Evolutionary conservation across 1,140 invertebrate genomes (phyloP), one percentile per base, ranked within the genome.

Genomic region (Wasmannia auropunctata): DNA sequence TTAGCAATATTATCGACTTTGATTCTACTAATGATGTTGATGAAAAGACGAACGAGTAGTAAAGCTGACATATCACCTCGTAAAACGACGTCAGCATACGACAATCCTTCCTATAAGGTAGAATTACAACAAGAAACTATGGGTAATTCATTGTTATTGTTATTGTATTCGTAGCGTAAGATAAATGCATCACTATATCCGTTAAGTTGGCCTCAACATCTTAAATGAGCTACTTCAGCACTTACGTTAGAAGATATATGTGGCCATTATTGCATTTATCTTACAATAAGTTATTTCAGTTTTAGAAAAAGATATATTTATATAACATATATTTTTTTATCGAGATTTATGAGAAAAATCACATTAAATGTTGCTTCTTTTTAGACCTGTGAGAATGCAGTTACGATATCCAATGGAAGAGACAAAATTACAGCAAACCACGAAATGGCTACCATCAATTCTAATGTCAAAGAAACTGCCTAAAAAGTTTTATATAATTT

Each of bases 71-170:
- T 96, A 87, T 96, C 97, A n/a, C 95, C 96, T 49, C 96, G 97
- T 91, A 97, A 97, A 76, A 97, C 96, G 19, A 96, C 97, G 70
- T 97, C 98, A 10, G 98, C 98, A 60, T 98, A 98, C 93, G 98
- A 99, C 94, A 99, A 98, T 96, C 98, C 98, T 76, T 98, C 98
- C 91, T 99, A 98, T 96, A 99, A 98, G 97, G 97, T 98, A 95
- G 97, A 98, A 95, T 97, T 98, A 95, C 97, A 98, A 95, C 97
- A 98, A 96, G 97, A 98, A 95, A 98, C 97, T 93, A 98, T 98
- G 97, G 97, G 97, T 98, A 96, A 96, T 95, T 95, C 87, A 94
- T 75, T 91, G 72, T 89, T 92, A 94, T 93, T 93, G 86, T 94
- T 91, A 88, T 93, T 70, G 8, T 63, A 63, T 86, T 87, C 14